Conservation (phyloP, 2,113 vertebrate genomes). For the Oryctolagus cuniculus region mOryCun1.1 NC_091445.1:16469001-16469500, state of each 20-base stretch:
- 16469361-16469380: neutral
- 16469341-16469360: neutral
- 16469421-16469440: conserved; percentile 33
- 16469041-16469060: neutral
- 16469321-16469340: neutral
- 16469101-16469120: neutral
- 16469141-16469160: neutral
- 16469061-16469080: neutral
- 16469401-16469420: neutral
- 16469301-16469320: neutral
- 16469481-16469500: neutral
- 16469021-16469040: neutral
- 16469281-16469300: conserved; percentile 15
- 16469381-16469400: neutral
- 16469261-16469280: conserved; percentile 4
- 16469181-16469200: neutral
- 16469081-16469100: neutral
- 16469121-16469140: neutral
- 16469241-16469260: neutral
- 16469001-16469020: neutral
- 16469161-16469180: neutral
- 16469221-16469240: neutral
- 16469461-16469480: neutral
- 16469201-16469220: neutral
- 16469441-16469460: conserved; percentile 22